These are phyloP conservation scores for Ibidorhyncha struthersii DNA, from an alignment of 2,113 vertebrate genomes.

Conservation along the genomic window DNA sequence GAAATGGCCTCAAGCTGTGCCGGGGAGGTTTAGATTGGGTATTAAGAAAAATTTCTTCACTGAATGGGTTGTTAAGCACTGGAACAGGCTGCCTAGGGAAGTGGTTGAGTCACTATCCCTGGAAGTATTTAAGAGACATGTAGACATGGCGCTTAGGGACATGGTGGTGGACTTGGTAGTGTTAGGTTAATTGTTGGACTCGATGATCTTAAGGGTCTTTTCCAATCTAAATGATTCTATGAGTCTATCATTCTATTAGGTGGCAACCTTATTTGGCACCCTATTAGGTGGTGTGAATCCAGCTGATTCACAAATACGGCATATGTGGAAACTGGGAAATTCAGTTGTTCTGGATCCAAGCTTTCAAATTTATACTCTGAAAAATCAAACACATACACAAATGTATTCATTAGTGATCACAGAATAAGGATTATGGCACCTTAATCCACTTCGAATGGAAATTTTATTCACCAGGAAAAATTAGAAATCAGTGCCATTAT, in stretches of 20 bases:
- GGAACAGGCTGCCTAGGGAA: too few relatives aligned
- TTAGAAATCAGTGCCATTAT: neutral
- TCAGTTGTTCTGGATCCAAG: slow-evolving; percentile 81
- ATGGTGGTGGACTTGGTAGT: too few relatives aligned
- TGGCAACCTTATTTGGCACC: slow-evolving; percentile 78
- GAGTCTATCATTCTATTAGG: slow-evolving; percentile 54
- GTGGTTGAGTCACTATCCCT: too few relatives aligned
- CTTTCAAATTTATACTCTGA: slow-evolving; percentile 76
- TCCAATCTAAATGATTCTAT: too few relatives aligned
- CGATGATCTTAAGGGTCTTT: too few relatives aligned
- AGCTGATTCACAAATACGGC: slow-evolving; percentile 80
- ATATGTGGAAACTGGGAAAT: slow-evolving; percentile 79
- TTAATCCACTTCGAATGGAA: neutral
- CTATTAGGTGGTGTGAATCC: neutral
- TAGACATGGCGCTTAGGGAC: too few relatives aligned
- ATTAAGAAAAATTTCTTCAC: too few relatives aligned
- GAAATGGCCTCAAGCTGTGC: too few relatives aligned
- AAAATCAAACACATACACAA: neutral
- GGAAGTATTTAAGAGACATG: too few relatives aligned
- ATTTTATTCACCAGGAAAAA: neutral
- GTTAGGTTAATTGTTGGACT: too few relatives aligned
- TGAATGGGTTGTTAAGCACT: too few relatives aligned
- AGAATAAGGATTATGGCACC: neutral
- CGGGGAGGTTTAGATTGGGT: too few relatives aligned
- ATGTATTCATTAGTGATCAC: neutral